These are phyloP conservation scores for Epinotia demarniana DNA, from an alignment of 2,888 invertebrate genomes.

Conservation along the genomic window DNA sequence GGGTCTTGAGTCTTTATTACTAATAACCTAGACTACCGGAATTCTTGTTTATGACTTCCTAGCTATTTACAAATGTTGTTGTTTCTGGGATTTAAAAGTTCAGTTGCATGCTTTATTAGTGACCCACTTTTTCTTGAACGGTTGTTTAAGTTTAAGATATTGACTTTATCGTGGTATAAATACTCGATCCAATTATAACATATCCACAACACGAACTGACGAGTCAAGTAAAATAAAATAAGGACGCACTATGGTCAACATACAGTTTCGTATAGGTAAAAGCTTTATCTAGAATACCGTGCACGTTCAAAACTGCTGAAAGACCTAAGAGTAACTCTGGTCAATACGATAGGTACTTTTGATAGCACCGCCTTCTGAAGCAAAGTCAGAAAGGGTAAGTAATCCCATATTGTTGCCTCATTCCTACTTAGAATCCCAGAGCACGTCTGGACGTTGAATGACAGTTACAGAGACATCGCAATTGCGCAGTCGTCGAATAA, in stretches of 20 bases:
- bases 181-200: too few relatives aligned
- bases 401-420: not conserved
- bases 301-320: too few relatives aligned
- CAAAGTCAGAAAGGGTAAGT: not conserved
- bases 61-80: not conserved
- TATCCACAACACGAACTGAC: too few relatives aligned
- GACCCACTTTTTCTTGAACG: too few relatives aligned
- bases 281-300: too few relatives aligned
- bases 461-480: constrained; percentile 14
- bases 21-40: not conserved
- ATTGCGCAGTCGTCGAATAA: constrained; percentile 15
- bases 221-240: not conserved
- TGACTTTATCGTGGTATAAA: too few relatives aligned
- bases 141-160: too few relatives aligned
- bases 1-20: too few relatives aligned
- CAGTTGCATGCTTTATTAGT: too few relatives aligned
- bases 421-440: not conserved
- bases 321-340: too few relatives aligned
- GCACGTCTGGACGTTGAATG: constrained; percentile 9
- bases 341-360: not conserved
- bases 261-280: too few relatives aligned
- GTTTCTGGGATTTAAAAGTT: not conserved
- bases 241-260: not conserved
- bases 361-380: not conserved
- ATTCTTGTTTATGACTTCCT: constrained; percentile 2